Conservation (phyloP, 2,888 invertebrate species). For the Andrena dorsata region DNA sequence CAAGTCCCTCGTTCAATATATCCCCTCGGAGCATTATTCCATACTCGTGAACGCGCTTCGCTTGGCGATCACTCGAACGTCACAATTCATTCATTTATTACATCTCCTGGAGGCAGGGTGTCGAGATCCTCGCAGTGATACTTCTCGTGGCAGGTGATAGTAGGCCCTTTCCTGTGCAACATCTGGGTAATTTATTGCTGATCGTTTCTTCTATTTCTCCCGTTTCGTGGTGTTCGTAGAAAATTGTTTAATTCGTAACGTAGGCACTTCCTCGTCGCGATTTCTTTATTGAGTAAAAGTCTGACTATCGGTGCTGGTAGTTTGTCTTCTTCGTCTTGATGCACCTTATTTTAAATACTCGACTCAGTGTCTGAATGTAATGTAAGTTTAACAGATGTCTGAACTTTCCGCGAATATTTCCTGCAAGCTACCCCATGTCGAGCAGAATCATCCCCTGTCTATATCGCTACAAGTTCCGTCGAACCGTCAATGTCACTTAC, state of each 20-base stretch:
- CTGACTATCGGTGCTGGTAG: too few relatives aligned
- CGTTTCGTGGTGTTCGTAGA: neutral
- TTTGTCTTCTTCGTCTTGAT: too few relatives aligned
- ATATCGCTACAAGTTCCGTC: too few relatives aligned
- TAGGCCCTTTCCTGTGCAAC: neutral
- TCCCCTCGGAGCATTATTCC: neutral
- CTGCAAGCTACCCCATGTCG: too few relatives aligned
- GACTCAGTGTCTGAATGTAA: too few relatives aligned
- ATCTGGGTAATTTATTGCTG: too few relatives aligned
- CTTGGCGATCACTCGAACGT: neutral
- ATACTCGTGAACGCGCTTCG: slow-evolving; percentile 1
- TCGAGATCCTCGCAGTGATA: neutral
- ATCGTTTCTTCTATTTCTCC: neutral
- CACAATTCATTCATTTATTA: neutral
- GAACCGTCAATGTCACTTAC: too few relatives aligned
- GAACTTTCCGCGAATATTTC: too few relatives aligned
- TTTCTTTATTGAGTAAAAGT: too few relatives aligned
- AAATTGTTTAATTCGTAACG: neutral
- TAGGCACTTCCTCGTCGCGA: neutral
- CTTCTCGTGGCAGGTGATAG: neutral
- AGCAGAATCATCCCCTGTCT: too few relatives aligned
- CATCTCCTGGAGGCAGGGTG: neutral
- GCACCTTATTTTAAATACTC: too few relatives aligned
- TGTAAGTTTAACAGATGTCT: too few relatives aligned
- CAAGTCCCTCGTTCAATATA: neutral